Evolutionary conservation across 2,113 vertebrate species (phyloP).

Genomic region (Xiphias gladius): DNA sequence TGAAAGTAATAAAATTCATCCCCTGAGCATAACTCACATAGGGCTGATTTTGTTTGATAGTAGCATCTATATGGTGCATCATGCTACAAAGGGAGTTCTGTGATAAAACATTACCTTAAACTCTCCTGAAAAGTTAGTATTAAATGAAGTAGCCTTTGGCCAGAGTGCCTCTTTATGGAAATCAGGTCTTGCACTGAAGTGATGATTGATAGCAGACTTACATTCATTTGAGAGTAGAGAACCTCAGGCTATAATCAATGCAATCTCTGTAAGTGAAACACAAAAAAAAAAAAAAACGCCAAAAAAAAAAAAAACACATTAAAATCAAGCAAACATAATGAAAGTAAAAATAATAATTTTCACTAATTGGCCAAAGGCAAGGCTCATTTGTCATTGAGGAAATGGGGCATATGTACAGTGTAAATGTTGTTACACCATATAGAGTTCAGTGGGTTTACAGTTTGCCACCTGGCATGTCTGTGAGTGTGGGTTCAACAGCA

Average conservation of each 20-base stretch:
- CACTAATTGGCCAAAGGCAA: constrained; percentile 16
- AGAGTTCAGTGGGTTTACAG: constrained; percentile 49
- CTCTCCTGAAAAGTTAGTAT: background rate
- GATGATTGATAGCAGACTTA: constrained; percentile 57
- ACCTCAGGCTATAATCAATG: constrained; percentile 46
- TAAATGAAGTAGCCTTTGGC: constrained; percentile 17
- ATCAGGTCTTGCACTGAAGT: constrained; percentile 23
- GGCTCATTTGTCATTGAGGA: constrained; percentile 45
- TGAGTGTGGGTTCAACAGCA: constrained; percentile 4
- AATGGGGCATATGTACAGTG: constrained; percentile 17
- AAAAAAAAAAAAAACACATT: constrained; percentile 40
- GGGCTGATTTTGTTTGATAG: background rate
- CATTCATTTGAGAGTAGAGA: constrained; percentile 23
- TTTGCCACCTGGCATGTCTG: constrained; percentile 31
- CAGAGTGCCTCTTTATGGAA: constrained; percentile 22
- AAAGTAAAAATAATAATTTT: background rate
- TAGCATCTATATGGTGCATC: background rate
- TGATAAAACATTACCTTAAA: constrained; percentile 24
- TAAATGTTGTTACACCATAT: background rate
- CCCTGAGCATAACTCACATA: background rate
- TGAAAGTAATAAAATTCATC: constrained; percentile 6
- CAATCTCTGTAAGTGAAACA: constrained; percentile 52
- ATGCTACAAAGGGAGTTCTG: background rate
- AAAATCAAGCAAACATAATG: constrained; percentile 40
- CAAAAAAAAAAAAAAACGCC: constrained; percentile 4